These are phyloP conservation scores for Zaprionus davidi DNA, from an alignment of 1,140 invertebrate species.

Conservation along the genomic window DNA sequence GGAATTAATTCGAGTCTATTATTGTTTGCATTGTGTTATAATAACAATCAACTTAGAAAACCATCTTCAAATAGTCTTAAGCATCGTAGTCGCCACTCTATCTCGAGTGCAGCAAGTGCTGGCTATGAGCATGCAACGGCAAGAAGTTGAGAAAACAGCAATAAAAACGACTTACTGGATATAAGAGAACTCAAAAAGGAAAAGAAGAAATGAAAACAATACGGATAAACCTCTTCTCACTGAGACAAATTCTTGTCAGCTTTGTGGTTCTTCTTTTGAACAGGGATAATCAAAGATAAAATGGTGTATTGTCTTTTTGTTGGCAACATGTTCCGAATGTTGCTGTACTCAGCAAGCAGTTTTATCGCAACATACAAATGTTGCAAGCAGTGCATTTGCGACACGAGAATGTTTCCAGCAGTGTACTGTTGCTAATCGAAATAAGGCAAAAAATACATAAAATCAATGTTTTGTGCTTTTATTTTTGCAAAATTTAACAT, in stretches of 20 bases:
- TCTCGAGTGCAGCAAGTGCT: neutral
- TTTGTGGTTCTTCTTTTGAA: neutral
- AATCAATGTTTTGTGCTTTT: too few species aligned
- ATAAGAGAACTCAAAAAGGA: neutral
- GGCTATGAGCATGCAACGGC: neutral
- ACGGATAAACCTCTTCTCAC: neutral
- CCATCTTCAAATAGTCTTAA: neutral
- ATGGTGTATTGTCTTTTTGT: too few species aligned
- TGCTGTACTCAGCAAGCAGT: too few species aligned
- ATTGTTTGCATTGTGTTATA: neutral
- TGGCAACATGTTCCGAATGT: too few species aligned
- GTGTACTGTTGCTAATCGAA: too few species aligned
- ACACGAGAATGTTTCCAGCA: too few species aligned
- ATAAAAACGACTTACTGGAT: neutral
- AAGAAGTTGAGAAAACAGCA: neutral
- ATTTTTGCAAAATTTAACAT: neutral
- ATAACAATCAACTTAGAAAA: neutral
- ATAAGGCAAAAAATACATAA: too few species aligned
- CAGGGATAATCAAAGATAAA: too few species aligned
- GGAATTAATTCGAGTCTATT: conserved; percentile 8
- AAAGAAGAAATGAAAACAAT: neutral
- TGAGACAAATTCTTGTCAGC: neutral
- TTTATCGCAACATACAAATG: too few species aligned
- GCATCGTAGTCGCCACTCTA: neutral
- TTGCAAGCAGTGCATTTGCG: too few species aligned